Conservation (phyloP, 2,888 invertebrate genomes). For the Lobophora halterata region DNA sequence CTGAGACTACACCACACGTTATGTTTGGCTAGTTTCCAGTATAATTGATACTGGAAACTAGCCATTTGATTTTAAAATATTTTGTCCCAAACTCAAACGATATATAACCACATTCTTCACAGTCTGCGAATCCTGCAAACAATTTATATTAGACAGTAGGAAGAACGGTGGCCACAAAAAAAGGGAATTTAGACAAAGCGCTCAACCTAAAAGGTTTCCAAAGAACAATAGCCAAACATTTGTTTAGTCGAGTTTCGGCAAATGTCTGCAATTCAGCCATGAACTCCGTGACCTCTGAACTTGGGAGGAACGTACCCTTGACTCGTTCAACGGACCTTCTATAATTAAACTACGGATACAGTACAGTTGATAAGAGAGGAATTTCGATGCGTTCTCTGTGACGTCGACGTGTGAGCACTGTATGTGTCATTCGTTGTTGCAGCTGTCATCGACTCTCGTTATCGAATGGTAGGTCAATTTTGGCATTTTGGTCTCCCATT, state of each 20-base stretch:
- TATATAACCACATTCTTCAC: slow-evolving; percentile 5
- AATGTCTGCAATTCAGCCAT: slow-evolving; percentile 40
- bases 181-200: slow-evolving; percentile 1
- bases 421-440: slow-evolving; percentile 15
- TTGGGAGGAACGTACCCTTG: slow-evolving; percentile 76
- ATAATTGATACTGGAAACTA: no score
- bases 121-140: slow-evolving; percentile 5
- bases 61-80: no score
- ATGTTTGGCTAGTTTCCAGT: no score
- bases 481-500: no score
- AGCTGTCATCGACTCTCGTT: slow-evolving; percentile 6
- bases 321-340: slow-evolving; percentile 66
- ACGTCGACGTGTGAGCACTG: slow-evolving; percentile 7
- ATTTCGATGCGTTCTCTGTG: slow-evolving; percentile 45
- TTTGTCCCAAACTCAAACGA: not conserved
- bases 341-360: slow-evolving; percentile 56
- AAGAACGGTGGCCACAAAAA: no score
- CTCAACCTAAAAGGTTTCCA: slow-evolving; percentile 2
- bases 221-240: slow-evolving; percentile 16
- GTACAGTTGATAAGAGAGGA: slow-evolving; percentile 54
- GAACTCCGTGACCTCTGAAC: slow-evolving; percentile 75
- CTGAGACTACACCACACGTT: no score
- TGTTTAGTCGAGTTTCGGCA: slow-evolving; percentile 33
- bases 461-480: no score
- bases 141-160: not conserved